Percentiles rank a stretch among this genome's conserved stretches.
phyloP scores from a whole-genome alignment of 2,113 vertebrate genomes.

The Sceloporus undulatus region DNA sequence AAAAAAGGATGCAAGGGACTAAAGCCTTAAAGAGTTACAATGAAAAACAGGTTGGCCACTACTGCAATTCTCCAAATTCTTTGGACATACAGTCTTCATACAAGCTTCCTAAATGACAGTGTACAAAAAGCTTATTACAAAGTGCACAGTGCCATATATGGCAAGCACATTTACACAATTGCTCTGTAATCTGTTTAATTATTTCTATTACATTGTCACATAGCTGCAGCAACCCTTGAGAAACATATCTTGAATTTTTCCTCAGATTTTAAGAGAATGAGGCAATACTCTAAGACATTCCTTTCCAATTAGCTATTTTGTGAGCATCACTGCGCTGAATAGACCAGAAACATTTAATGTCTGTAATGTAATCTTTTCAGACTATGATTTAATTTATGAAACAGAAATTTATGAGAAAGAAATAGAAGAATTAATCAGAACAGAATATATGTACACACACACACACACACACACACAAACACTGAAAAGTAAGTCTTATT shows the following conservation, averaged over 20 bases:
- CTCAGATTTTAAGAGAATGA: constrained; percentile 78
- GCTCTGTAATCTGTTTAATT: constrained; percentile 71
- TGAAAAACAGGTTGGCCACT: not conserved
- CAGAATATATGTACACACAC: not conserved
- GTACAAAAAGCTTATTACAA: constrained; percentile 39
- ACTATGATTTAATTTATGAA: constrained; percentile 14
- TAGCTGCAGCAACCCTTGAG: constrained; percentile 69
- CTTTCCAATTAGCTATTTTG: constrained; percentile 62
- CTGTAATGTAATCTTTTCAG: constrained; percentile 27
- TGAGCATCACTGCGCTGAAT: constrained; percentile 39
- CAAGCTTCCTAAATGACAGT: constrained; percentile 35
- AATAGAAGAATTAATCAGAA: constrained; percentile 1
- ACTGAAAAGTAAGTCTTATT: no score
- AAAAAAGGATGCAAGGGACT: not conserved
- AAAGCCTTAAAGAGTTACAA: accelerated
- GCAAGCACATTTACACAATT: constrained; percentile 50
- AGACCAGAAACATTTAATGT: constrained; percentile 31
- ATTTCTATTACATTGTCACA: constrained; percentile 73
- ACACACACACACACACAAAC: no score
- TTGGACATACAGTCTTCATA: constrained; percentile 13
- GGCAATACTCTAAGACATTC: constrained; percentile 71
- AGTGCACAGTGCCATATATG: constrained; percentile 74
- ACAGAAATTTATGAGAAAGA: not conserved
- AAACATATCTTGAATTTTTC: constrained; percentile 78
- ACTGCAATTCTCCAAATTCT: not conserved